These are phyloP conservation scores for Lordiphosa clarofinis DNA, from an alignment of 1,140 invertebrate genomes.

Conservation along the genomic window DNA sequence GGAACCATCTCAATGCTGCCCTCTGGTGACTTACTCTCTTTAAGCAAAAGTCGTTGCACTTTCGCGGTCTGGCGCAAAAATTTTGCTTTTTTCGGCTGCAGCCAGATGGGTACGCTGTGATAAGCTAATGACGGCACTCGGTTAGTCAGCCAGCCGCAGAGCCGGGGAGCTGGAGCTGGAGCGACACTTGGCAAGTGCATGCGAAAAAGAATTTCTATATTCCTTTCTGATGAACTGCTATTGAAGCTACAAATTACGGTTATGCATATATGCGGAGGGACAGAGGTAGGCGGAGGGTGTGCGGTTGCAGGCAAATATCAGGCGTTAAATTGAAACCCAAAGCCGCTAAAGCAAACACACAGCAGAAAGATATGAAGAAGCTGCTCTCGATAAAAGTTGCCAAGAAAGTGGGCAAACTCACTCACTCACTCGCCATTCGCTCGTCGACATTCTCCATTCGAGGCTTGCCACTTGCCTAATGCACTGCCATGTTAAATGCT, in stretches of 20 bases:
- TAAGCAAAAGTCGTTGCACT: constrained; percentile 65
- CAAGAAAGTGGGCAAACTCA: constrained; percentile 29
- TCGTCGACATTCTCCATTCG: not conserved
- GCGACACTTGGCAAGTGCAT: constrained; percentile 60
- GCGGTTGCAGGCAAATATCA: constrained; percentile 46
- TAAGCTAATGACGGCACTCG: constrained; percentile 63
- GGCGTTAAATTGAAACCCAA: constrained; percentile 73
- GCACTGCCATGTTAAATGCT: constrained; percentile 71
- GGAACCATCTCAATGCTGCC: constrained; percentile 12
- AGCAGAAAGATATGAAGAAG: constrained; percentile 26
- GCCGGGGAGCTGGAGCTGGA: constrained; percentile 18
- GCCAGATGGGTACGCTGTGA: constrained; percentile 50
- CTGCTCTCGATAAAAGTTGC: constrained; percentile 15
- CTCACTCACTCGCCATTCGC: not conserved
- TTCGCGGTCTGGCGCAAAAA: constrained; percentile 28
- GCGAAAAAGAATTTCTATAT: constrained; percentile 50
- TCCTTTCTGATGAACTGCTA: constrained; percentile 64
- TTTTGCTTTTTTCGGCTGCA: constrained; percentile 40
- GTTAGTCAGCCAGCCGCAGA: constrained; percentile 67
- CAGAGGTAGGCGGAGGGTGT: too few species aligned
- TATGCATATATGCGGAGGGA: constrained; percentile 52
- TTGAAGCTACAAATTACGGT: constrained; percentile 68
- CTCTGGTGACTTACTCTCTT: not conserved
- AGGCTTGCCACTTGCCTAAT: constrained; percentile 44
- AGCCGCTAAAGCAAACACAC: constrained; percentile 51